Conservation (phyloP, 92 coral and sea anemone genomes). For the Pocillopora grandis region DNA sequence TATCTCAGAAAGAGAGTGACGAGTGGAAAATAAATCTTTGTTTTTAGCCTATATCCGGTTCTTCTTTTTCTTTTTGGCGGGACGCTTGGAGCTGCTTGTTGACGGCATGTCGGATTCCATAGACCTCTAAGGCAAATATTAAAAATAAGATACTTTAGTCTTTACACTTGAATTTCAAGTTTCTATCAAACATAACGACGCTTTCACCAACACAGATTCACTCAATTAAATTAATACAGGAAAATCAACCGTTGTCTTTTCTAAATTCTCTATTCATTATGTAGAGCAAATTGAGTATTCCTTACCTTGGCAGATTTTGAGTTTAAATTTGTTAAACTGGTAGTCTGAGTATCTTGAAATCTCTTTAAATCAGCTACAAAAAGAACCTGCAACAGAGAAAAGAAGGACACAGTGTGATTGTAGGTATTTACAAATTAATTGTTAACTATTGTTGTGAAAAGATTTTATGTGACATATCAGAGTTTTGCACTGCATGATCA, state of each 20-base stretch:
- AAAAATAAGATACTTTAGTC: background rate
- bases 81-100: background rate
- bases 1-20: no score
- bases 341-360: constrained; percentile 46
- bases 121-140: constrained; percentile 8
- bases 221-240: background rate
- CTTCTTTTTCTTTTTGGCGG: constrained; percentile 11
- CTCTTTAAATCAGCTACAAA: constrained; percentile 79
- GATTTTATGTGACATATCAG: no score
- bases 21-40: background rate
- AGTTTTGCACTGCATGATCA: no score
- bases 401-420: no score
- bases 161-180: background rate
- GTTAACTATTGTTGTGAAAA: background rate
- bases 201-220: no score
- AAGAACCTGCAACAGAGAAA: constrained; percentile 58
- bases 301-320: constrained; percentile 11
- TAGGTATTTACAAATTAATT: no score
- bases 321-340: background rate
- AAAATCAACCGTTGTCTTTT: background rate
- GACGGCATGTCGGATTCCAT: background rate
- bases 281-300: background rate
- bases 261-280: background rate
- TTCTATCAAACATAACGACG: background rate
- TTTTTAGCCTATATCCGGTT: background rate